Evolutionary conservation across 2,113 vertebrate genomes (phyloP), one percentile per base, ranked within the genome.

Genomic region (Planiliza haematocheilus): DNA sequence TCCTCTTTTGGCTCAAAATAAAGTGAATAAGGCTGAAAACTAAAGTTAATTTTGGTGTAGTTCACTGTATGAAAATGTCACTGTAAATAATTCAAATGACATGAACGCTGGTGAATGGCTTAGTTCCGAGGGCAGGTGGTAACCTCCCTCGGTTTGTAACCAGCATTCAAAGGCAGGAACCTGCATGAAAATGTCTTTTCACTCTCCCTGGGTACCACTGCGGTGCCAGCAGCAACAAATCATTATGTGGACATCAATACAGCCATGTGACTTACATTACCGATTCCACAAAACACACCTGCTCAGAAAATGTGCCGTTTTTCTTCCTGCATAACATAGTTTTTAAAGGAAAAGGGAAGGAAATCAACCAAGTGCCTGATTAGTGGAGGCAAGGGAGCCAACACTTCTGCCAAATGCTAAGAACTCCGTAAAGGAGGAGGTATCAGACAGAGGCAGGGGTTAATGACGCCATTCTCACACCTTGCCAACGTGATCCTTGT

Each of bases 391-490:
- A 58, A 52, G 34, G 43, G 34, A 46, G 34, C 20, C 10, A 13
- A n/a, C 11, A 41, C 21, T 14, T 64, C 58, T 42, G 58, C 48
- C 39, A 60, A 71, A 65, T 17, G 38, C 58, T 58, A 34, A 73
- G 34, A 6, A 62, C 16, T 46, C 42, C 38, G 13, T 5, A 7
- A 55, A 20, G 34, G 17, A 38, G 36, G 39, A 9, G 37, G 53
- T 43, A 30, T 34, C 10, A 82, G 62, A 55, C 50, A 21, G 56
- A 58, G 50, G 57, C 46, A 46, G 56, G 76, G 79, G 85, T 81
- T 87, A 84, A 85, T 53, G 75, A 76, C 42, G 34, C 56, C 45
- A 45, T 70, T 62, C 70, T 70, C 39, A 50, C 49, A 75, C 52
- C 51, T 70, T 46, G 69, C 75, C 84, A 70, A 66, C 60, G 53